Base-by-base conservation (phyloP, 1,140 invertebrate genomes). In the Penaeus japonicus region DNA sequence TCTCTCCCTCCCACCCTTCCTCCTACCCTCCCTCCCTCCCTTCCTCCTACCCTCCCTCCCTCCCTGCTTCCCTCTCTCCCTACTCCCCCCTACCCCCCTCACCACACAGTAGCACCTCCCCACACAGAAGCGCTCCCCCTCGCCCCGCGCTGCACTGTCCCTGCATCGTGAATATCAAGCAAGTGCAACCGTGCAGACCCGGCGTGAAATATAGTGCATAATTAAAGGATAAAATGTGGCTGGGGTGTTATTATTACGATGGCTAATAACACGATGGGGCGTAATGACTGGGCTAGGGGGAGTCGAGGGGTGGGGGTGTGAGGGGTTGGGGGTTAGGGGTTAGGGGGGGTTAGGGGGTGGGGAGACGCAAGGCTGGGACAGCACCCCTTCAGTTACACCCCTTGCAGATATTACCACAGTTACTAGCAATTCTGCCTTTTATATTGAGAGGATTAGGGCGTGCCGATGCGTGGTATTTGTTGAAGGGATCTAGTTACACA, bases 171-270 rank as follows among this genome's bases (percentile, higher is more conserved):
- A 88, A 82, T 53, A 77, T 75, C 75, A 87, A 78, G 70, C 86
- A 88, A 88, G 65, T 83, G 86, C 70, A 83, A 59, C 86, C 59
- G 27, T 24, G n/a, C 54, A 62, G 70, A 35, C 32, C 39, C 55
- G 62, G 53, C 39, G 59, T 88, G 86, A 88, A 83, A 83, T 88
- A 88, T 88, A 78, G 86, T 83, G 80, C 80, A 78, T 88, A 88
- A 84, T 88, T 88, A 88, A 88, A 82, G 86, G 86, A 78, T 84
- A 88, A 88, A 88, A 88, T 88, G 80, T 88, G 86, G 80, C 86
- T 83, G 79, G 79, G 86, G 86, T 85, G 84, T 83, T 88, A 84
- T 88, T 88, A 84, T 84, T 82, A 84, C 70, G 65, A 83, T 54
- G 79, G 86, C 86, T 88, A 88, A 88, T 88, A 82, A 88, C 86